Evolutionary conservation across 2,888 invertebrate genomes (phyloP).

Genomic region (Serripes groenlandicus): DNA sequence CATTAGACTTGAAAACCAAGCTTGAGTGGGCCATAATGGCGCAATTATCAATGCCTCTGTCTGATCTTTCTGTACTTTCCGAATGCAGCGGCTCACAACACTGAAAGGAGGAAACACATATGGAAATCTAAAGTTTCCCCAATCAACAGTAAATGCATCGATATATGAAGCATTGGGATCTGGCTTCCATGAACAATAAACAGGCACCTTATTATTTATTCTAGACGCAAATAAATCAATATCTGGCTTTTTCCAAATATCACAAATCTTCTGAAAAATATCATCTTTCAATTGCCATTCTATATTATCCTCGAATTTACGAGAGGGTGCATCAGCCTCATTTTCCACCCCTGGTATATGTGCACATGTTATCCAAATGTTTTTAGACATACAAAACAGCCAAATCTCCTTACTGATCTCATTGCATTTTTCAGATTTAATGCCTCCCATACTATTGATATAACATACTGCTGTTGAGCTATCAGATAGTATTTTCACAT

Average conservation of each 20-base stretch:
- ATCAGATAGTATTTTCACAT: conserved; percentile 44
- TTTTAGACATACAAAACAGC: conserved; percentile 28
- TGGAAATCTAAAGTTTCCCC: conserved; percentile 15
- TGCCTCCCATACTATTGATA: conserved; percentile 46
- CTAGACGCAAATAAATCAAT: conserved; percentile 55
- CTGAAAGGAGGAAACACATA: conserved; percentile 50
- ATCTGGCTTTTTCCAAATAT: conserved; percentile 1
- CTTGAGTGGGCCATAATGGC: conserved; percentile 32
- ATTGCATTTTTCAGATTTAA: conserved; percentile 41
- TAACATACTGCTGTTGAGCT: conserved; percentile 50
- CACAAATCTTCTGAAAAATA: conserved; percentile 23
- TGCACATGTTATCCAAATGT: conserved; percentile 48
- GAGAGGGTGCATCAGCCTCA: conserved; percentile 40
- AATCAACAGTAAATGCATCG: conserved; percentile 51
- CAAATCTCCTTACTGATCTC: conserved; percentile 35
- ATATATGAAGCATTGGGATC: conserved; percentile 34
- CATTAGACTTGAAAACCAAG: conserved; percentile 18
- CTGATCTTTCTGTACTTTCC: conserved; percentile 18
- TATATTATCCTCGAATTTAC: conserved; percentile 39
- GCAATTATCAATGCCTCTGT: conserved; percentile 16
- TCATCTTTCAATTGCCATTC: conserved; percentile 51
- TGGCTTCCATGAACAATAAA: conserved; percentile 43
- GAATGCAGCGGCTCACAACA: conserved; percentile 31
- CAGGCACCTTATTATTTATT: conserved; percentile 27
- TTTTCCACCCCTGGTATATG: conserved; percentile 45